Base-by-base conservation (phyloP, 2,797 vertebrate species). In the Ctenosaura bakeri region DNA sequence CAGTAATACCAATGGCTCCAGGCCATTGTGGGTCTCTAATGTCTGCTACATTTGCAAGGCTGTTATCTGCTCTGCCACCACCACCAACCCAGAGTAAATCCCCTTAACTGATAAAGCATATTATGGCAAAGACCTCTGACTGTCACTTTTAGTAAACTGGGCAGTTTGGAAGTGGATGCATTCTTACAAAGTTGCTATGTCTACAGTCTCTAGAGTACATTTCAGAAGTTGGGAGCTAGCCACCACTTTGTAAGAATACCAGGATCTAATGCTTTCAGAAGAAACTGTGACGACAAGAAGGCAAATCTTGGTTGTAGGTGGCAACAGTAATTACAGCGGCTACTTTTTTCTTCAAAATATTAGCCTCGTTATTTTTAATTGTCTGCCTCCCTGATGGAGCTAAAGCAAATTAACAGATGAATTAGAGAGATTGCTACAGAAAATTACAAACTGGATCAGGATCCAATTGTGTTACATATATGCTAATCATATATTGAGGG, bases 1-100 rank as follows among this genome's bases (percentile, higher is more conserved):
- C 92, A 93, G 94, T 96, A 96, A 96, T 95, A 94, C 79, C 78
- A 81, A 87, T 2, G 96, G 96, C 96, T 96, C 94, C 94, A 94
- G 96, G 94, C 93, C 95, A 83, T 88, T 50, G 1, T 0, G 71
- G 93, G 91, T 92, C 93, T 91, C 91, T 86, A 90, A 90, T 12
- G 95, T 89, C 93, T 94, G 89, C 78, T 1, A 1, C 0, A 24
- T 88, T 64, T 82, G 82, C 86, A 82, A 46, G 90, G 90, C 92
- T 90, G 89, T 97, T 96, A 97, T 96, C 96, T 93, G 90, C 64
- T 71, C 35, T 16, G 80, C 87, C 90, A 91, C 85, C 35, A 76
- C 91, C 93, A 88, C 91, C 89, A 92, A 96, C 92, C 92, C 92
- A 16, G 89, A 92, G 88, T 89, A 95, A 97, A 97, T 96, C 93